Base-by-base conservation (phyloP, 1,140 invertebrate species). In the Pseudomyrmex cubaensis region DNA sequence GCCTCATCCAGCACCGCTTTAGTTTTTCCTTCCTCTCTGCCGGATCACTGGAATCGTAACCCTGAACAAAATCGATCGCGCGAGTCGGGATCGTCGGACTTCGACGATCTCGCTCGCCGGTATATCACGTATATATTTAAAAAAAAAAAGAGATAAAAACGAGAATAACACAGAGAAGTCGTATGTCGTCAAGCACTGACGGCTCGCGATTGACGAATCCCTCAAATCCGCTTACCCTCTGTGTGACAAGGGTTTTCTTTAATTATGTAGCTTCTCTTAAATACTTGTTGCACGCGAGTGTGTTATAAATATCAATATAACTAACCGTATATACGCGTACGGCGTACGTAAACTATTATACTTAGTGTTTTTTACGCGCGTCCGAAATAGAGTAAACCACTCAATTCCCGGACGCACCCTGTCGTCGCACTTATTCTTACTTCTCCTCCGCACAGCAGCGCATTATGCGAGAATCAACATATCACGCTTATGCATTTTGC, bases 111-210 rank as follows among this genome's bases (percentile, higher is more conserved):
- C 57, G 15, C 59, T 46, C 61, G 74, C 35, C 15, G 50, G 54
- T 10, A 61, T 61, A 46, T 82, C 22, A 70, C 44, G 22, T 48
- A 54, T 64, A 25, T n/a, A 76, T 22, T 61, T 20, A 87, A 74
- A 52, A 22, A 20, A 7, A 4, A 46, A 50, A 48, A 83, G 35
- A 63, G 35, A 48, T 57, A 76, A 59, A 75, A 44, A 13, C 46
- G 35, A 50, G 83, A 85, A 88, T 56, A 56, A 61, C 35, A 13
- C 86, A 87, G 85, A 66, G 78, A 64, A 22, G 73, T 69, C 63
- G 54, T 54, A 57, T 17, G 63, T 87, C 70, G 35, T 64, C 85
- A 73, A 84, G 67, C 17, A 50, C 12, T 46, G 57, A 76, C 64
- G 54, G 63, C 52, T 76, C 72, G 59, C 66, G 44, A 87, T 64